Percentiles rank a stretch among this genome's conserved stretches.
These are phyloP conservation scores for Dendroctonus ponderosae DNA, from an alignment of 1,140 invertebrate genomes.

Conservation along the genomic window DNA sequence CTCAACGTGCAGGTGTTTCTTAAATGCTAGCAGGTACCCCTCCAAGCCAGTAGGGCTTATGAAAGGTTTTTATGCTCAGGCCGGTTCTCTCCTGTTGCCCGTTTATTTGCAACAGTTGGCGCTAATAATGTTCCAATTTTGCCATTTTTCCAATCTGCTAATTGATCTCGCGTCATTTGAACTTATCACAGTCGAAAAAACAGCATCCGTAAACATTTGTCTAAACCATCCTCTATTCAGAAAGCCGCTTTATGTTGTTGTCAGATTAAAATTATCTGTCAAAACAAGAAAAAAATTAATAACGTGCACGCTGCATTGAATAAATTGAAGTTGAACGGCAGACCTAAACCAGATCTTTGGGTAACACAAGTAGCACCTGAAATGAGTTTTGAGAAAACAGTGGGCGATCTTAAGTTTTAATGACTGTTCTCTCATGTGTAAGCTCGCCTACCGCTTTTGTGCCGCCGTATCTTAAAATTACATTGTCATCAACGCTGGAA, in stretches of 20 bases:
- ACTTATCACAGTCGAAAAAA: too few relatives aligned
- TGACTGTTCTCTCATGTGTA: constrained; percentile 36
- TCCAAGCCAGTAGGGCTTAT: constrained; percentile 2
- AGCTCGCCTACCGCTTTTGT: constrained; percentile 35
- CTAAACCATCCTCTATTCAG: neutral
- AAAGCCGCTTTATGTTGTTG: neutral
- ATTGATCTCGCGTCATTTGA: too few relatives aligned
- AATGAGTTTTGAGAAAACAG: constrained; percentile 38
- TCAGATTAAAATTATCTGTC: neutral
- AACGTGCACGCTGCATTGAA: constrained; percentile 7
- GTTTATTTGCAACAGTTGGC: neutral
- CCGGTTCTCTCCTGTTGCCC: neutral
- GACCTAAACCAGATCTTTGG: constrained; percentile 36
- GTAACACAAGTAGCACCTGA: constrained; percentile 42
- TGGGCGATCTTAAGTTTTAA: constrained; percentile 40
- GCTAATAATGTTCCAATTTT: too few relatives aligned
- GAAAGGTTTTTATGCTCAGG: neutral
- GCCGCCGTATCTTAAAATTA: constrained; percentile 16
- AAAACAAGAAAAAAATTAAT: constrained; percentile 2
- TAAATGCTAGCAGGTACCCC: constrained; percentile 22
- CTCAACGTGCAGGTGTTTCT: constrained; percentile 27
- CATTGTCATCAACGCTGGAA: constrained; percentile 4
- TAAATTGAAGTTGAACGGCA: constrained; percentile 28
- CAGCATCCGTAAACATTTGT: too few relatives aligned
- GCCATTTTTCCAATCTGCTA: too few relatives aligned